Base-by-base conservation (phyloP, 2,113 vertebrate species). In the Numenius arquata region DNA sequence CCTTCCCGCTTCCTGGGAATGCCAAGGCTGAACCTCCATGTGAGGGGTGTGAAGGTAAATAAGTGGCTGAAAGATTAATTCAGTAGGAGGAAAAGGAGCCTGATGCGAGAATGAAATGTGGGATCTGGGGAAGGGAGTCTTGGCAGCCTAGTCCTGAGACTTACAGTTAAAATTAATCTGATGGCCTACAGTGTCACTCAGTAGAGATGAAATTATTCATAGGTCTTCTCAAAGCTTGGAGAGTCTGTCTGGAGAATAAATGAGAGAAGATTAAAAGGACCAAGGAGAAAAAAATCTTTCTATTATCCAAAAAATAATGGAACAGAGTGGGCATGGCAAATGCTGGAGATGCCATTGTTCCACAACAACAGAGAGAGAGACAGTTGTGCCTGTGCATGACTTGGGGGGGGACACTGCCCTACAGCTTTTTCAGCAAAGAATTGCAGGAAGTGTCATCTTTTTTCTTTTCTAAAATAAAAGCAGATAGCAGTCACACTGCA, bases 1-100 rank as follows among this genome's bases (percentile, higher is more conserved):
- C 65, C 59, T 99, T 99, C 56, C 96, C 89, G 15, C 89, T 98
- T 52, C 98, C 98, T 38, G 98, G 97, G 12, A 83, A 47, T 21
- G 36, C 41, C 23, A 48, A n/a, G 16, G 36, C 80, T 16, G 93
- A 88, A 13, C 18, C 32, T 63, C 52, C 10, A 0, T 11, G 4
- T 45, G 71, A 52, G 61, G 93, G 25, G 21, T 36, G 41, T 29
- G 98, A 98, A 97, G 97, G 97, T 98, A 96, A 96, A 61, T 97
- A 96, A 96, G 61, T 47, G 30, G 14, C 26, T 91, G 16, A 72
- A 67, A 47, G 26, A 7, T 36, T 55, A 67, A 12, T 52, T 88
- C 8, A 87, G 19, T 16, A 61, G 30, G 32, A 53, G 40, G 26
- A 77, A 83, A 61, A 58, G 19, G 15, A 65, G 40, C 22, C 11